phyloP scores from a whole-genome alignment of 2,888 invertebrate species.

The Nasonovia ribisnigri region DNA sequence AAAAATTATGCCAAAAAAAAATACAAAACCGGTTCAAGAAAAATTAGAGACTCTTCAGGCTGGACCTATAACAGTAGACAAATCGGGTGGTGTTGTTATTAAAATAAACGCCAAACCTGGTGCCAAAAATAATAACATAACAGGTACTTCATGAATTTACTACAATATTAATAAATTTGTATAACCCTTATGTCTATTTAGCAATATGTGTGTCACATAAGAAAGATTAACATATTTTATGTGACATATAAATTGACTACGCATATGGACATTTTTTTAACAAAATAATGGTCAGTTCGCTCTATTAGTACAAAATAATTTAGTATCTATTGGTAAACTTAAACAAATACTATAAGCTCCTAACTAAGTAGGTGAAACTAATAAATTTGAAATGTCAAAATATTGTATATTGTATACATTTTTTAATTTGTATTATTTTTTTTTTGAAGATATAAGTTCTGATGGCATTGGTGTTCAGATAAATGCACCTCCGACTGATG shows the following conservation, averaged over 20 bases:
- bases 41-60: conserved; percentile 35
- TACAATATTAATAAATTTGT: not conserved
- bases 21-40: not conserved
- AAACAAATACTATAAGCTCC: not conserved
- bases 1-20: conserved; percentile 52
- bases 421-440: not conserved
- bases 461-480: conserved; percentile 83
- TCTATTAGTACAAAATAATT: not conserved
- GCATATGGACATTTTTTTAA: too few species aligned
- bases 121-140: conserved; percentile 79
- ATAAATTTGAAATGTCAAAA: not conserved
- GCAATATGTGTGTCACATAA: too few species aligned
- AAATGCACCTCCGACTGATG: conserved; percentile 84
- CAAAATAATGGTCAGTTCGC: not conserved
- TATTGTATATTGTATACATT: not conserved
- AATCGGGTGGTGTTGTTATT: conserved; percentile 76
- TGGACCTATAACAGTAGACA: conserved; percentile 70
- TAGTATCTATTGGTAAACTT: not conserved
- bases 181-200: too few species aligned
- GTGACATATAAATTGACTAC: too few species aligned
- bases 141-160: conserved; percentile 71
- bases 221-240: too few species aligned
- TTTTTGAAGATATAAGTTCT: conserved; percentile 72
- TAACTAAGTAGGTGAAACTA: not conserved
- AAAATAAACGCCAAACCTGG: conserved; percentile 82